Percentiles rank a stretch among this genome's conserved stretches.
These are phyloP conservation scores for Gonocerus acuteangulatus DNA, from an alignment of 2,888 invertebrate genomes.

Conservation along the genomic window DNA sequence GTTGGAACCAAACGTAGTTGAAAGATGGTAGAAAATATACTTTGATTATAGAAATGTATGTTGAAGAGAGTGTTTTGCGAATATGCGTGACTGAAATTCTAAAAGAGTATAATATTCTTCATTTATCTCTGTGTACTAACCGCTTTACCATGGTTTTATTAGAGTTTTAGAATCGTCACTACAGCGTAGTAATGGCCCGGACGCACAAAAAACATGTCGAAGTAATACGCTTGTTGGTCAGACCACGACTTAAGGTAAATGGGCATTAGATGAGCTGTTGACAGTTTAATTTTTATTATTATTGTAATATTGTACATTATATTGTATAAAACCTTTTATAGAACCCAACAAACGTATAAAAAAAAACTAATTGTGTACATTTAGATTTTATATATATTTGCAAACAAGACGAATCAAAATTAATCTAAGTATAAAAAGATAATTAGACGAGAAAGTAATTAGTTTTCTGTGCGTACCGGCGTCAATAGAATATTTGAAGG, in stretches of 20 bases:
- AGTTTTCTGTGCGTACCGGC: conserved; percentile 25
- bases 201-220: conserved; percentile 26
- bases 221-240: conserved; percentile 29
- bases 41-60: conserved; percentile 31
- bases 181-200: conserved; percentile 24
- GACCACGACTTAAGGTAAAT: not conserved
- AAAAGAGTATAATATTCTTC: conserved; percentile 23
- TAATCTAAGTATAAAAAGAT: conserved; percentile 17
- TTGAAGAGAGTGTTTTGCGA: conserved; percentile 29
- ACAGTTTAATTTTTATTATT: conserved; percentile 17
- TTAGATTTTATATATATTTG: not conserved
- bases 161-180: conserved; percentile 30
- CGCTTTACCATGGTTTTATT: conserved; percentile 35
- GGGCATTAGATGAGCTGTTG: conserved; percentile 22
- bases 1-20: conserved; percentile 38
- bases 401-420: conserved; percentile 17
- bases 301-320: conserved; percentile 1
- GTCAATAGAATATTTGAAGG: conserved; percentile 16
- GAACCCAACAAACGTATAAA: conserved; percentile 21
- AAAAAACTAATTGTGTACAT: not conserved
- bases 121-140: conserved; percentile 34
- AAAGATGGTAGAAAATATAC: conserved; percentile 30
- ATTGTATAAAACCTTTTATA: not conserved
- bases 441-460: not conserved
- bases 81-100: conserved; percentile 34